A percentile compares a stretch with the other conserved stretches of the same genome.
These are phyloP conservation scores for Synergus laeviventris DNA, from an alignment of 2,888 invertebrate species.

Conservation along the genomic window DNA sequence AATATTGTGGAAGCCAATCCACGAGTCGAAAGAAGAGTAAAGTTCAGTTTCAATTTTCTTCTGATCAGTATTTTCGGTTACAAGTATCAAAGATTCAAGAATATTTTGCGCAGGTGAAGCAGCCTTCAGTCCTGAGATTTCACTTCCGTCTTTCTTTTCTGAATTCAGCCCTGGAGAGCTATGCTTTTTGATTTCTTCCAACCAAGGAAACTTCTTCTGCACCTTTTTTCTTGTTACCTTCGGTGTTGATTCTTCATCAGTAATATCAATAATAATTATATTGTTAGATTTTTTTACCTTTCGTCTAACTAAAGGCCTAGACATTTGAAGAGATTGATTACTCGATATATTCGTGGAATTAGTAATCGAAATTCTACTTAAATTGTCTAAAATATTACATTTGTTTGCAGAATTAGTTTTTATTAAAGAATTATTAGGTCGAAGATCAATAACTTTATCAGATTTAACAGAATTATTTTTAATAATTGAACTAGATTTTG, in stretches of 20 bases:
- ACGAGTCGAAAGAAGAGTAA: not conserved
- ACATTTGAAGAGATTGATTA: slow-evolving; percentile 51
- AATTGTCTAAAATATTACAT: slow-evolving; percentile 49
- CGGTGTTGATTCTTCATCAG: slow-evolving; percentile 61
- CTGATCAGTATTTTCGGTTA: slow-evolving; percentile 57
- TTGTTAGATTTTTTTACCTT: slow-evolving; percentile 61
- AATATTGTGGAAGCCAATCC: not conserved
- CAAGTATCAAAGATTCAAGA: slow-evolving; percentile 51
- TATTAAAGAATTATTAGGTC: slow-evolving; percentile 48
- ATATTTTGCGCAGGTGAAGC: slow-evolving; percentile 39
- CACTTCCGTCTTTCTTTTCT: slow-evolving; percentile 33
- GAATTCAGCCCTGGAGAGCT: slow-evolving; percentile 17
- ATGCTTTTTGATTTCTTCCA: slow-evolving; percentile 61
- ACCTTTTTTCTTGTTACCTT: slow-evolving; percentile 64
- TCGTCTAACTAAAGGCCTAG: slow-evolving; percentile 47
- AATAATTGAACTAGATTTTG: slow-evolving; percentile 41
- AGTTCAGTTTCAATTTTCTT: slow-evolving; percentile 51
- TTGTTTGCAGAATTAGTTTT: slow-evolving; percentile 41
- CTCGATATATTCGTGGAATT: slow-evolving; percentile 48
- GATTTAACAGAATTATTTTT: slow-evolving; percentile 53
- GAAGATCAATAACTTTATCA: slow-evolving; percentile 48
- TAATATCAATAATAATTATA: slow-evolving; percentile 69
- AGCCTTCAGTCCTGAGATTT: slow-evolving; percentile 30
- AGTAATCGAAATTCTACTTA: slow-evolving; percentile 54
- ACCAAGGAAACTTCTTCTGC: slow-evolving; percentile 62